Evolutionary conservation across 2,797 vertebrate species (phyloP).

Genomic region (Platyrinchus mystaceus): DNA sequence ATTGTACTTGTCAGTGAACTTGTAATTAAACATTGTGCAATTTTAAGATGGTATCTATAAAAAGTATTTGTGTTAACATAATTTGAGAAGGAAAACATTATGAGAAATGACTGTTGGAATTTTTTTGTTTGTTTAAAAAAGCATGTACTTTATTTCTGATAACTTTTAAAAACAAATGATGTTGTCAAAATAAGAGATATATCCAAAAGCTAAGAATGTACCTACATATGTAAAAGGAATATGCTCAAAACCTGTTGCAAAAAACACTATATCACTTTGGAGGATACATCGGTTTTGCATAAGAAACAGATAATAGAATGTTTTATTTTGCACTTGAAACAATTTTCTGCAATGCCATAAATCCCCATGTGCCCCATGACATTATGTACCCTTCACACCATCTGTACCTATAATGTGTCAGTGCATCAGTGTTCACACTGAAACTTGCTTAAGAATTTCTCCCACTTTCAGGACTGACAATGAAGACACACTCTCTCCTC

Average conservation of each 20-base stretch:
- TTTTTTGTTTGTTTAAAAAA: neutral
- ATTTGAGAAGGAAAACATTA: neutral
- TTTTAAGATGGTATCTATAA: neutral
- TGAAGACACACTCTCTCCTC: neutral
- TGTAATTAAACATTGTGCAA: neutral
- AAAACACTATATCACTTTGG: neutral
- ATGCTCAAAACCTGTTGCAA: neutral
- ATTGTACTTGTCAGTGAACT: neutral
- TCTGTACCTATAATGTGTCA: neutral
- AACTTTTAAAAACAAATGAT: neutral
- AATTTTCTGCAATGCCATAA: neutral
- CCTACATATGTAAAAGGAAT: neutral
- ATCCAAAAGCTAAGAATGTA: neutral
- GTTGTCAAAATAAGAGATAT: neutral
- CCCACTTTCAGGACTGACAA: neutral
- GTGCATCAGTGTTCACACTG: neutral
- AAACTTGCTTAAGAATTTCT: neutral
- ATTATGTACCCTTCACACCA: neutral
- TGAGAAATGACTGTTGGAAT: neutral
- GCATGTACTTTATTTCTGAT: neutral
- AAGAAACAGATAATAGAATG: neutral
- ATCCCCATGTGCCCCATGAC: accelerated
- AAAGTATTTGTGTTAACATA: neutral
- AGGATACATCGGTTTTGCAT: neutral
- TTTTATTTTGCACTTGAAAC: neutral